Percentiles rank a stretch among this genome's conserved stretches.
Conservation (phyloP, 2,113 vertebrate species). For the Dasyurus viverrinus region DNA sequence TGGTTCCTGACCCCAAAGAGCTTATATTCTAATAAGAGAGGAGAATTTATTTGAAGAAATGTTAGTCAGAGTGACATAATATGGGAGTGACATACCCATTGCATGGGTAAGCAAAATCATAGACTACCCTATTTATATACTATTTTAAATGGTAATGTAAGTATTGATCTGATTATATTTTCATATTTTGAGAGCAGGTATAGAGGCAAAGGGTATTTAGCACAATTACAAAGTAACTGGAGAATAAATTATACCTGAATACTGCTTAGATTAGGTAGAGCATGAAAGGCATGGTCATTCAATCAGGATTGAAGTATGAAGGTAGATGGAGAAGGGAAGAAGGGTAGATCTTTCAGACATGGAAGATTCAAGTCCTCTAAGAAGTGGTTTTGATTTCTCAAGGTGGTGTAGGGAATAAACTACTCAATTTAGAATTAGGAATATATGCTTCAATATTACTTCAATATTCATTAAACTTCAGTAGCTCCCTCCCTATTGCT, state of each 20-base stretch:
- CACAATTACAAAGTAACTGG: not conserved
- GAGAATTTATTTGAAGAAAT: not conserved
- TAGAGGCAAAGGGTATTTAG: not conserved
- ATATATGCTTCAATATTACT: not conserved
- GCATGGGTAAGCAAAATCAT: not conserved
- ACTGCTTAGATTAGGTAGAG: not conserved
- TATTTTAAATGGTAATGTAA: not conserved
- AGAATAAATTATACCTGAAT: not conserved
- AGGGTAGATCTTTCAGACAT: not conserved
- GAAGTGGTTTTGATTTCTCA: not conserved
- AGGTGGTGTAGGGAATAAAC: not conserved
- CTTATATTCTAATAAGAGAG: not conserved
- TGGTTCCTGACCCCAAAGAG: not conserved
- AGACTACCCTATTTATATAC: not conserved
- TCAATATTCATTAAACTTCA: not conserved
- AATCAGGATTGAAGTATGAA: not conserved
- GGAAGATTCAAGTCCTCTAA: not conserved
- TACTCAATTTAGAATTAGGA: not conserved
- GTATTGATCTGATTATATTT: not conserved
- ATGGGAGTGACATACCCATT: too few species aligned
- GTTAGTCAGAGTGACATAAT: not conserved
- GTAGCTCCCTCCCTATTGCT: not conserved
- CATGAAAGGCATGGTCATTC: not conserved
- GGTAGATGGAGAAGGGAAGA: not conserved
- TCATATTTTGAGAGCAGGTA: not conserved